Percentiles rank a stretch among this genome's conserved stretches.
These are phyloP conservation scores for Brenthis daphne DNA, from an alignment of 2,888 invertebrate species.

Conservation along the genomic window DNA sequence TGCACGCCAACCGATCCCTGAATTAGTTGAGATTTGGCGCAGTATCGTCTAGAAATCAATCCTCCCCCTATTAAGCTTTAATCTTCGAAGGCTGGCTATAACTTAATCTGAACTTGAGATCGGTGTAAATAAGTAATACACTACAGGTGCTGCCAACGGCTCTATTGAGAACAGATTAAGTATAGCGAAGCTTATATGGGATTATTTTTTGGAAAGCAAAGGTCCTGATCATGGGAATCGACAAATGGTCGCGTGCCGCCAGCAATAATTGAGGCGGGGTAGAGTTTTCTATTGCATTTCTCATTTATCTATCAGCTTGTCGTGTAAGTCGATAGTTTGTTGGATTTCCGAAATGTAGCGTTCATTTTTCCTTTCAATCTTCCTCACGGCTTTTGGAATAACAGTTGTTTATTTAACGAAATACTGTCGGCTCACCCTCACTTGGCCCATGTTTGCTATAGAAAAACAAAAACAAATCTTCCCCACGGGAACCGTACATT, in stretches of 20 bases:
- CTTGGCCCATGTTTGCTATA: no score
- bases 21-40: slow-evolving; percentile 64
- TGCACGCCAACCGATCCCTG: slow-evolving; percentile 50
- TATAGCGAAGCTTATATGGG: slow-evolving; percentile 56
- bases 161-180: slow-evolving; percentile 61
- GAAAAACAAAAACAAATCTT: no score
- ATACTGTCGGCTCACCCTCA: not conserved
- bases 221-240: slow-evolving; percentile 66
- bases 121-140: slow-evolving; percentile 80
- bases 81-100: slow-evolving; percentile 79
- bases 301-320: slow-evolving; percentile 58
- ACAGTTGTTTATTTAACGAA: slow-evolving; percentile 5
- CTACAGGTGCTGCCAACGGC: slow-evolving; percentile 72
- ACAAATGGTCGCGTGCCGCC: slow-evolving; percentile 71
- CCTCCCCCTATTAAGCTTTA: slow-evolving; percentile 78
- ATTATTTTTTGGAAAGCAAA: slow-evolving; percentile 43
- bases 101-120: slow-evolving; percentile 79
- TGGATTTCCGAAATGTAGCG: slow-evolving; percentile 36
- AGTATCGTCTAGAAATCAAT: slow-evolving; percentile 77
- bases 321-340: slow-evolving; percentile 58
- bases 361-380: slow-evolving; percentile 11
- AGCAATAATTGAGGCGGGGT: slow-evolving; percentile 71
- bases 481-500: no score
- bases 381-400: not conserved
- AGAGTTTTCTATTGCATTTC: slow-evolving; percentile 56